Evolutionary conservation across 2,113 vertebrate species (phyloP).

Genomic region (Crotophaga sulcirostris): DNA sequence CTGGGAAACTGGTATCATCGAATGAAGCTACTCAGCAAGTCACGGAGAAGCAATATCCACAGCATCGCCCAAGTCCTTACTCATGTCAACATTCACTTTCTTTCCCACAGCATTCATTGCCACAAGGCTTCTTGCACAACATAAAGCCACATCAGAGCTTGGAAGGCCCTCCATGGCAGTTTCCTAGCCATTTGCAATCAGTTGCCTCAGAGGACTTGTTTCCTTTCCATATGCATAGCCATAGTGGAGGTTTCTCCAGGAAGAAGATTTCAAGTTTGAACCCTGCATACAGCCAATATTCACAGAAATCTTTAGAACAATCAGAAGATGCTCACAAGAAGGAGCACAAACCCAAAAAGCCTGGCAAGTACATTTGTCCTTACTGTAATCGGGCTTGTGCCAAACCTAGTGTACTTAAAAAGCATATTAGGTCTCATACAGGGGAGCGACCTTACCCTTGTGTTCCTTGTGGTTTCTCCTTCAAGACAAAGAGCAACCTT

Average conservation of each 20-base stretch:
- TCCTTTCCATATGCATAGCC: constrained; percentile 86
- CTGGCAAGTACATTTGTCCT: constrained; percentile 96
- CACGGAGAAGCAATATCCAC: constrained; percentile 85
- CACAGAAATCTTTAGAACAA: constrained; percentile 88
- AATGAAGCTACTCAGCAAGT: constrained; percentile 78
- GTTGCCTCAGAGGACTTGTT: constrained; percentile 90
- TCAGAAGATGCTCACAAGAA: constrained; percentile 92
- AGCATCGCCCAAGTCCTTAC: constrained; percentile 83
- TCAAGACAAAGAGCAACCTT: constrained; percentile 99
- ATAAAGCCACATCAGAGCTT: constrained; percentile 90
- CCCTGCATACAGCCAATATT: constrained; percentile 89
- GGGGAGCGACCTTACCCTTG: constrained; percentile 97
- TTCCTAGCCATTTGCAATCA: constrained; percentile 85
- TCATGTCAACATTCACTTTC: constrained; percentile 89
- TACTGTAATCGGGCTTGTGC: constrained; percentile 97
- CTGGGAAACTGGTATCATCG: constrained; percentile 83
- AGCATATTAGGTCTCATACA: constrained; percentile 97
- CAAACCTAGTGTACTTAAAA: constrained; percentile 98
- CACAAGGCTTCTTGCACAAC: constrained; percentile 89
- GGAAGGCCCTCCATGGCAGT: constrained; percentile 91
- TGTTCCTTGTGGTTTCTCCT: constrained; percentile 96
- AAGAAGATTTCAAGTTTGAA: constrained; percentile 92
- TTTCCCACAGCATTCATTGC: constrained; percentile 91
- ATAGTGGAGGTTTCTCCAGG: constrained; percentile 84
- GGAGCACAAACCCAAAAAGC: constrained; percentile 97